Evolutionary conservation across 2,113 vertebrate genomes (phyloP).

Genomic region (Diadophis punctatus): DNA sequence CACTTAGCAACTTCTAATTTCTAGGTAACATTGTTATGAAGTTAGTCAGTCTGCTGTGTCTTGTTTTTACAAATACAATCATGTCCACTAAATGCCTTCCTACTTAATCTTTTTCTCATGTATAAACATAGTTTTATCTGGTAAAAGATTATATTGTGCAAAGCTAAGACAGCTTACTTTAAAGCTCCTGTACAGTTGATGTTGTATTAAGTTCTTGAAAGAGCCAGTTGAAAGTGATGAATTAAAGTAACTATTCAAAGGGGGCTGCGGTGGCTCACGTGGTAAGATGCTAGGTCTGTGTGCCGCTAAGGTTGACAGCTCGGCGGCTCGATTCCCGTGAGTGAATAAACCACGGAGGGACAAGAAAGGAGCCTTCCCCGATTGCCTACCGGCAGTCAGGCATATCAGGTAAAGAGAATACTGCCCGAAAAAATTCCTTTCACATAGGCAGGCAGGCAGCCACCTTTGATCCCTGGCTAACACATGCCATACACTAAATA

Average conservation of each 20-base stretch:
- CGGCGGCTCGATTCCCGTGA: too few relatives aligned
- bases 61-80: constrained; percentile 55
- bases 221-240: constrained; percentile 5
- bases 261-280: too few relatives aligned
- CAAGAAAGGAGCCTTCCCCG: too few relatives aligned
- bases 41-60: constrained; percentile 50
- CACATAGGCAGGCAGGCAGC: too few relatives aligned
- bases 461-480: too few relatives aligned
- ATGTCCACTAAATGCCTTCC: constrained; percentile 31
- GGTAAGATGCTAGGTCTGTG: too few relatives aligned
- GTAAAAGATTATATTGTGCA: neutral
- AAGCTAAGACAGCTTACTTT: neutral
- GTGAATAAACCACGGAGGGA: too few relatives aligned
- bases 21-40: constrained; percentile 20
- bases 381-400: too few relatives aligned
- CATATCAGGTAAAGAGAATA: too few relatives aligned
- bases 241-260: neutral
- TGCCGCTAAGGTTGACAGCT: too few relatives aligned
- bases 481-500: too few relatives aligned
- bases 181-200: constrained; percentile 9
- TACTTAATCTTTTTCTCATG: constrained; percentile 4
- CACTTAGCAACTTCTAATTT: constrained; percentile 51
- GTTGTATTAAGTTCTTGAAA: constrained; percentile 11
- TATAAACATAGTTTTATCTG: constrained; percentile 27
- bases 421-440: too few relatives aligned